These are phyloP conservation scores for Tipula unca DNA, from an alignment of 2,888 invertebrate genomes.

Conservation along the genomic window DNA sequence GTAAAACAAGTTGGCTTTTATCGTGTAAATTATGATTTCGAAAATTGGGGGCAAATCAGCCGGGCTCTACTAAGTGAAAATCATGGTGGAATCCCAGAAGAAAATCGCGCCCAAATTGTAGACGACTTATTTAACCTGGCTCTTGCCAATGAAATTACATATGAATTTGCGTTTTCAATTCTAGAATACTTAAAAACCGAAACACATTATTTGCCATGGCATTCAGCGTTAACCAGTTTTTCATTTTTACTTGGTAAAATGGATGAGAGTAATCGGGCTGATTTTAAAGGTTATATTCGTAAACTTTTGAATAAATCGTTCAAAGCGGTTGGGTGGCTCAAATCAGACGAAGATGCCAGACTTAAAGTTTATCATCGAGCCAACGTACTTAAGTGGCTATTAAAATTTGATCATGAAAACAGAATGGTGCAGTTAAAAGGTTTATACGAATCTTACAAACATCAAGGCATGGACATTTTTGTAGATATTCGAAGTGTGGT, in stretches of 20 bases:
- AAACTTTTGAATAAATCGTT: neutral
- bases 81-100: constrained; percentile 48
- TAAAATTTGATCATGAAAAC: constrained; percentile 50
- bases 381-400: constrained; percentile 54
- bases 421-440: constrained; percentile 46
- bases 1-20: constrained; percentile 55
- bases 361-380: constrained; percentile 52
- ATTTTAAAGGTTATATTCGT: constrained; percentile 24
- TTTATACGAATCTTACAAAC: constrained; percentile 35
- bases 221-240: constrained; percentile 49
- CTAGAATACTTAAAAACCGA: constrained; percentile 51
- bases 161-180: constrained; percentile 47
- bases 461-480: constrained; percentile 36
- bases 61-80: constrained; percentile 42
- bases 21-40: constrained; percentile 55
- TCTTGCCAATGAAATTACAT: constrained; percentile 28
- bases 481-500: constrained; percentile 60
- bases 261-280: neutral
- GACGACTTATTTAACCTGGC: constrained; percentile 61
- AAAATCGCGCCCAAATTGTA: constrained; percentile 70
- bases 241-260: constrained; percentile 35
- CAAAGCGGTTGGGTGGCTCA: constrained; percentile 44
- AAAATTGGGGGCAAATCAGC: constrained; percentile 48
- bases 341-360: constrained; percentile 42
- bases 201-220: constrained; percentile 58